Evolutionary conservation across 2,113 vertebrate genomes (phyloP).

Genomic region (Meles meles): DNA sequence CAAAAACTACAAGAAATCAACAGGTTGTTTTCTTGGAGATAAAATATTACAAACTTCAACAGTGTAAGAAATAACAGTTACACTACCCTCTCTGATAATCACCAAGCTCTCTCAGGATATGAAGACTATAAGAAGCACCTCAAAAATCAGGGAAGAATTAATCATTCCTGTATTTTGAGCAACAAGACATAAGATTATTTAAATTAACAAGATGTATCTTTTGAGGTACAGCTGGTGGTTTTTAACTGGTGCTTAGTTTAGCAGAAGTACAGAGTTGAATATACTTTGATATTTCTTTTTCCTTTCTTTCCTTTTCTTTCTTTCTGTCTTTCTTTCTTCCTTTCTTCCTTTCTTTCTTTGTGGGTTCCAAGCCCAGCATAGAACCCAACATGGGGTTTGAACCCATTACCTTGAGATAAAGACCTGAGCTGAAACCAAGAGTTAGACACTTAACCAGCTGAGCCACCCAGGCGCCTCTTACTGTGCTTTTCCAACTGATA

Average conservation of each 20-base stretch:
- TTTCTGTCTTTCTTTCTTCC: rapidly evolving
- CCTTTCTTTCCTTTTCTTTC: no score
- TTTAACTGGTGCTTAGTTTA: background rate
- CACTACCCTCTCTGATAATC: background rate
- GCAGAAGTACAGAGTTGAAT: background rate
- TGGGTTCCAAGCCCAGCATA: background rate
- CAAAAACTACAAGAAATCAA: background rate
- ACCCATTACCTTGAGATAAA: background rate
- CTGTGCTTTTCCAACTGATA: background rate
- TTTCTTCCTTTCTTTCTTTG: background rate
- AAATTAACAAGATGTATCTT: background rate
- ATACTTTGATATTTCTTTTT: background rate
- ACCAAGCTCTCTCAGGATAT: background rate
- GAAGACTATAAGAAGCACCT: background rate
- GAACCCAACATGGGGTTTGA: background rate
- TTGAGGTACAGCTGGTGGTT: background rate
- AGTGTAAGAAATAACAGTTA: background rate
- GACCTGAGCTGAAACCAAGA: background rate
- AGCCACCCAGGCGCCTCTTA: background rate
- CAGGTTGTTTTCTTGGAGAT: background rate
- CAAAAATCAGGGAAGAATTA: background rate
- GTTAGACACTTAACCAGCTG: background rate
- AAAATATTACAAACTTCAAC: background rate
- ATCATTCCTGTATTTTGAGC: background rate
- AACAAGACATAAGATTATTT: background rate